These are phyloP conservation scores for Artemisiospiza belli DNA, from an alignment of 2,113 vertebrate genomes.

Conservation along the genomic window DNA sequence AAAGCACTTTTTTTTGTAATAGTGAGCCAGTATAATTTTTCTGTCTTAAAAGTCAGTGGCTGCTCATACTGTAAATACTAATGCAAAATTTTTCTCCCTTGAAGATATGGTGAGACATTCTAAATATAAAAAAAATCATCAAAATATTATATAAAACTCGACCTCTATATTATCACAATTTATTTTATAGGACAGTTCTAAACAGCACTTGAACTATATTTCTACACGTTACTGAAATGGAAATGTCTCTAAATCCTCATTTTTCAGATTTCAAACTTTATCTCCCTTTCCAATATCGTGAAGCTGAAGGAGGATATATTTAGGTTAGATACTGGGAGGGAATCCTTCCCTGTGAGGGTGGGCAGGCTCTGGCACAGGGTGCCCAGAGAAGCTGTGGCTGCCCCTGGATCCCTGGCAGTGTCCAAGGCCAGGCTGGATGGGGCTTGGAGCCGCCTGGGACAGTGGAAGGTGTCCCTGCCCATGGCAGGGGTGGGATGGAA, in stretches of 20 bases:
- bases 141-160: not conserved
- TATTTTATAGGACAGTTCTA: not conserved
- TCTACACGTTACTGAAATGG: not conserved
- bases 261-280: not conserved
- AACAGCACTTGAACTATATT: not conserved
- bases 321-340: not conserved
- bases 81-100: not conserved
- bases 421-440: rapidly evolving
- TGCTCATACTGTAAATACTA: not conserved
- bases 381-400: not conserved
- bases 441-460: rapidly evolving
- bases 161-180: not conserved
- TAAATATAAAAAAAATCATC: not conserved
- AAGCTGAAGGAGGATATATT: not conserved
- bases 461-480: not conserved
- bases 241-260: not conserved
- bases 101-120: not conserved
- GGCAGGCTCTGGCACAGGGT: too few species aligned
- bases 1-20: not conserved
- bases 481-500: not conserved
- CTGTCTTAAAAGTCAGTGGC: not conserved
- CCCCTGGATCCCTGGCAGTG: not conserved
- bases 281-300: not conserved
- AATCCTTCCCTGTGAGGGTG: not conserved
- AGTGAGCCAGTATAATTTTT: not conserved